Base-by-base conservation (phyloP, 2,113 vertebrate species). In the Regulus satrapa region DNA sequence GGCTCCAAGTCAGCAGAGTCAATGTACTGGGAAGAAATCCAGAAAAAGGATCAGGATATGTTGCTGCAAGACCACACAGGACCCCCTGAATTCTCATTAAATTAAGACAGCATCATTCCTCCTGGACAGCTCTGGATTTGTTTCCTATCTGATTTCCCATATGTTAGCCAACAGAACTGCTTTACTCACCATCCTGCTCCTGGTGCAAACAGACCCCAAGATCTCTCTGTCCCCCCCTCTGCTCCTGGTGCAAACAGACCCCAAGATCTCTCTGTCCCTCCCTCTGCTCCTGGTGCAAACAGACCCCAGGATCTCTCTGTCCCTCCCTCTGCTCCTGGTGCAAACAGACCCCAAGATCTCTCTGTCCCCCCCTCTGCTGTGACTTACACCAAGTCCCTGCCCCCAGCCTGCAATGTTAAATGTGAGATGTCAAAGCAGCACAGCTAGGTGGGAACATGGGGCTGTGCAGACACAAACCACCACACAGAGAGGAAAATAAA, bases 1-100 rank as follows among this genome's bases (percentile, higher is more conserved):
- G 98, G 98, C 97, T 99, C 99, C 98, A 99, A 40, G 97, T 98
- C 98, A 6, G 99, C 99, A 14, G 99, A 99, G 95, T 99, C 99
- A 20, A 99, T 98, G 55, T 99, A 99, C 99, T 99, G 96, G 62
- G 51, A 38, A 88, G 28, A 88, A 94, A 96, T 29, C 34, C 41
- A 89, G 31, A 41, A 41, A 8, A 10, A 34, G 2, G 21, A 20
- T 31, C 14, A 45, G 62, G 71, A 95, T 62, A 40, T 14, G 28
- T 1, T 38, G 52, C 64, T 28, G 21, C 36, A 14, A 12, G 61
- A 36, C 36, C 1, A 6, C 3, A 52, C 14, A 63, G 15, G 8
- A 43, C 41, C 24, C 58, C 26, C 46, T 73, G 68, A 49, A 25
- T 28, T 73, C 48, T 92, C 31, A 31, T 20, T 72, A 6, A 62